Base-by-base conservation (phyloP, 2,113 vertebrate species). In the Sarotherodon lohbergeri region DNA sequence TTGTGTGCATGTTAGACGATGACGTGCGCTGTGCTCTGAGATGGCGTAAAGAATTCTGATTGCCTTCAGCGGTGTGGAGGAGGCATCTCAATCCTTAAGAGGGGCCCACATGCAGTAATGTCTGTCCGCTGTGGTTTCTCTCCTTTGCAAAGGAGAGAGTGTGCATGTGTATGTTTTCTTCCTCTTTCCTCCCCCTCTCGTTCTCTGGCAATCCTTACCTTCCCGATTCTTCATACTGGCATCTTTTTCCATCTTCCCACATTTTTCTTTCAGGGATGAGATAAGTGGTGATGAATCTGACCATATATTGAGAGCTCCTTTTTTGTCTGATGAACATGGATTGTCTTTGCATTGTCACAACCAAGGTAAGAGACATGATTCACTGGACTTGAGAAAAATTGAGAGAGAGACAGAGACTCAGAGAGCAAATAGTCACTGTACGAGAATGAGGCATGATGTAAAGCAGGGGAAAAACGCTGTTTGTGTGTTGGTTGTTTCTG, bases 321-420 rank as follows among this genome's bases (percentile, higher is more conserved):
- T 88, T 89, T 88, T 66, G 4, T 88, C 86, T 73, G 89, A 80
- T 94, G 96, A 96, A 95, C 91, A 99, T 99, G 98, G 98, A 98
- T 97, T 99, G 98, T 95, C 97, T 99, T 96, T 99, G 98, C 96
- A 98, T 99, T 97, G 97, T 99, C 95, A 99, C 98, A 92, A 99
- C 98, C 91, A 99, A 99, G 98, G 98, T 99, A 99, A 98, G 98
- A 87, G 84, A 83, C 57, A 52, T 85, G 80, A 82, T 81, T 83
- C 86, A 85, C 79, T 32, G 76, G 82, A 68, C 13, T 14, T 86
- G 68, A 79, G 29, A 36, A 76, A 6, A 56, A 36, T 22, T 34
- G 29, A 54, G 76, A 83, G 43, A 79, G 8, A 71, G 86, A 66
- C 76, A 27, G 36, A 39, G 43, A 10, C 8, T 14, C 32, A 34